These are phyloP conservation scores for Anomalospiza imberbis DNA, from an alignment of 2,797 vertebrate genomes.

Conservation along the genomic window DNA sequence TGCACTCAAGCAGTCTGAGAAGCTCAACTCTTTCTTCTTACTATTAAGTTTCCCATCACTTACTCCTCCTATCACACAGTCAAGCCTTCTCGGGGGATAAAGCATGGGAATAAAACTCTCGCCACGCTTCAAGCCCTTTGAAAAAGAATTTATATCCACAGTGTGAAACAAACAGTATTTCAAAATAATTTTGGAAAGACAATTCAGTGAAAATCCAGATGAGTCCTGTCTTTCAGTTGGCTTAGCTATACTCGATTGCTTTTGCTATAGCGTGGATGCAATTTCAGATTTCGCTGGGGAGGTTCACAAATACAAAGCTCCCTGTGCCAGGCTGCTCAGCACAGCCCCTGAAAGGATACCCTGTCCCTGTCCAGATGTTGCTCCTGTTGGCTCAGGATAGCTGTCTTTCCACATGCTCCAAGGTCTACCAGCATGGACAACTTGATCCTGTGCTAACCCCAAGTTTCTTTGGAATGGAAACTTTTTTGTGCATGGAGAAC, in stretches of 20 bases:
- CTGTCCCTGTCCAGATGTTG: too few species aligned
- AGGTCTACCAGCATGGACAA: background rate
- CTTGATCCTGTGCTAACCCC: background rate
- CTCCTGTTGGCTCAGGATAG: accelerated
- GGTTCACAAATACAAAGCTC: background rate
- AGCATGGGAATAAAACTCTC: background rate
- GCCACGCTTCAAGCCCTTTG: background rate
- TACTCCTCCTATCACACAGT: background rate
- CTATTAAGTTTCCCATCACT: background rate
- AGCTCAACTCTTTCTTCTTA: background rate
- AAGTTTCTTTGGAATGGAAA: background rate
- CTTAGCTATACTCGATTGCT: background rate
- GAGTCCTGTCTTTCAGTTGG: background rate
- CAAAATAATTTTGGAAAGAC: background rate
- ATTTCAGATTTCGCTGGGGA: background rate
- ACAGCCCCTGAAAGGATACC: background rate
- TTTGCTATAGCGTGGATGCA: background rate
- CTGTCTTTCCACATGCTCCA: background rate
- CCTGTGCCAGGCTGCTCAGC: background rate
- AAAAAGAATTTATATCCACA: background rate
- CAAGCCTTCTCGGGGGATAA: background rate
- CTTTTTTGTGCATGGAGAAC: background rate
- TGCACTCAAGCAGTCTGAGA: background rate
- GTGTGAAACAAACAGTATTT: background rate
- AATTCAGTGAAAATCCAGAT: background rate